A percentile compares a stretch with the other conserved stretches of the same genome.
Evolutionary conservation across 2,113 vertebrate genomes (phyloP).

Genomic region (Xiphophorus couchianus): DNA sequence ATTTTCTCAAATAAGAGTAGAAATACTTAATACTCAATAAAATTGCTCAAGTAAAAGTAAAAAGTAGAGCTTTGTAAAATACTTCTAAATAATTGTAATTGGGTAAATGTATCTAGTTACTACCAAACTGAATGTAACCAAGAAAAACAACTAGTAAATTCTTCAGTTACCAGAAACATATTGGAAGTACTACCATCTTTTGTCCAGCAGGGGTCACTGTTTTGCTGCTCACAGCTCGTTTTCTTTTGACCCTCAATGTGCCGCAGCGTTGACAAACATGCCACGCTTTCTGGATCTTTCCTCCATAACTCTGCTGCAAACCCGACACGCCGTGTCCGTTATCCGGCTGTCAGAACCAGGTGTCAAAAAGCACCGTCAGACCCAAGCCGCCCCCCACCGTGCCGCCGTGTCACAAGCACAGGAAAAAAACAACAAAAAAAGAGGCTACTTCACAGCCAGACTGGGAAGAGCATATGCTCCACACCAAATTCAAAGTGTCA

Average conservation of each 20-base stretch:
- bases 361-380: constrained; percentile 14
- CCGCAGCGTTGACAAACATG: constrained; percentile 4
- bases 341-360: neutral
- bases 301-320: neutral
- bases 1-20: no score
- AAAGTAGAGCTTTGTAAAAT: no score
- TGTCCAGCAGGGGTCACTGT: constrained; percentile 51
- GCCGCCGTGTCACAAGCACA: constrained; percentile 19
- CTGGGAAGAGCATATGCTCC: constrained; percentile 19
- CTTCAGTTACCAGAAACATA: neutral
- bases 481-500: constrained; percentile 2
- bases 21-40: no score
- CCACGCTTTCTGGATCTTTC: constrained; percentile 3
- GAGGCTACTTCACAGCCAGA: constrained; percentile 19
- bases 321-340: neutral
- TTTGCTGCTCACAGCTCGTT: neutral
- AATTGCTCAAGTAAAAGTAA: no score
- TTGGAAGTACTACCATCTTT: neutral
- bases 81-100: no score
- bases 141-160: neutral
- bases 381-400: neutral
- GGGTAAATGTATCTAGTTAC: no score
- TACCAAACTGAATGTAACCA: no score
- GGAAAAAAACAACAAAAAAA: neutral
- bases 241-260: neutral